phyloP scores from a whole-genome alignment of 2,113 vertebrate genomes.

The Nematolebias whitei region DNA sequence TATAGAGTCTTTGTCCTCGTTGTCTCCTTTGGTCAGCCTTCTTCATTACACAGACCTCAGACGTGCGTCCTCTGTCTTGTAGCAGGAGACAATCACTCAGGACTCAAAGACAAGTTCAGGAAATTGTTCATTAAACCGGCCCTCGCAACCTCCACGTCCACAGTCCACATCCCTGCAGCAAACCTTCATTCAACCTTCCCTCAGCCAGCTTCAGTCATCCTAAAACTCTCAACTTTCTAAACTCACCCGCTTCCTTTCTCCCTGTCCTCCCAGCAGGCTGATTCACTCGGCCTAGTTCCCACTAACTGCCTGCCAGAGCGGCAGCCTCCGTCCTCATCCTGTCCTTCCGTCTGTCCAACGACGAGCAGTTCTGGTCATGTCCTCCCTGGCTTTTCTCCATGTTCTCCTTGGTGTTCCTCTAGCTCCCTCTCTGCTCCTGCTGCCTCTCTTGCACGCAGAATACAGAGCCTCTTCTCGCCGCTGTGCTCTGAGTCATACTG shows the following conservation, averaged over 20 bases:
- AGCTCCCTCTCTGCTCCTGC: conserved; percentile 43
- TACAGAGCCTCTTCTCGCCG: conserved; percentile 30
- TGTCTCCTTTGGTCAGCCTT: background rate
- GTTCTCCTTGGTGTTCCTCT: conserved; percentile 42
- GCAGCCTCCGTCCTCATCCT: conserved; percentile 39
- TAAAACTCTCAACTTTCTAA: conserved; percentile 38
- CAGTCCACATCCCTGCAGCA: conserved; percentile 33
- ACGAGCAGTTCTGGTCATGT: conserved; percentile 45
- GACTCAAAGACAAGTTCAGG: conserved; percentile 18
- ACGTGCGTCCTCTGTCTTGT: conserved; percentile 1
- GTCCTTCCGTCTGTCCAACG: conserved; percentile 33
- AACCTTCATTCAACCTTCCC: conserved; percentile 61
- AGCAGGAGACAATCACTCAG: conserved; percentile 22
- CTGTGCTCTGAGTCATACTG: conserved; percentile 66
- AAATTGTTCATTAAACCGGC: conserved; percentile 37
- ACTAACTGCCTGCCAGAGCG: conserved; percentile 23
- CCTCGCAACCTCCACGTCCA: conserved; percentile 41
- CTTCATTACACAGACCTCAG: conserved; percentile 19
- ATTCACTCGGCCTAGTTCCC: conserved; percentile 59
- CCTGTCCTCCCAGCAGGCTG: conserved; percentile 40
- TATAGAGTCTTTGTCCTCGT: background rate
- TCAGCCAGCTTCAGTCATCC: conserved; percentile 32
- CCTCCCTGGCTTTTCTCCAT: conserved; percentile 14
- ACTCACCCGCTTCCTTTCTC: conserved; percentile 29
- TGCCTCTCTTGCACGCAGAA: conserved; percentile 55